phyloP scores from a whole-genome alignment of 2,797 vertebrate species.

The Sebastes dallii region DNA sequence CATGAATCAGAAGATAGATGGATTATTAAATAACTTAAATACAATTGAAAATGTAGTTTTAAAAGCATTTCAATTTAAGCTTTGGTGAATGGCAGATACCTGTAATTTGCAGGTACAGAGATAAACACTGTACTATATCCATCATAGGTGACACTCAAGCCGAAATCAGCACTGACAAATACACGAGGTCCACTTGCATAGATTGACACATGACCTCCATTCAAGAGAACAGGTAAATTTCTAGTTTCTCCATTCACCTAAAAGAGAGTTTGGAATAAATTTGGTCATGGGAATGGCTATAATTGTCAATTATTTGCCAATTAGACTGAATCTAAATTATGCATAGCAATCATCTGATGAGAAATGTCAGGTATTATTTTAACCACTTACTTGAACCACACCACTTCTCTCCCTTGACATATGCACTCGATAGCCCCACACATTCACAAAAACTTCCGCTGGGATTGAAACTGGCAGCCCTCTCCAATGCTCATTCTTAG shows the following conservation, averaged over 20 bases:
- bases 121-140: constrained; percentile 59
- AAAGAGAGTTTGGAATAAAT: constrained; percentile 23
- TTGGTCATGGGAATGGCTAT: too few species aligned
- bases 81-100: constrained; percentile 16
- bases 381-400: constrained; percentile 56
- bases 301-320: too few species aligned
- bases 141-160: constrained; percentile 80
- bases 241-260: constrained; percentile 70
- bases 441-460: constrained; percentile 56
- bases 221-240: constrained; percentile 74
- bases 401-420: constrained; percentile 42
- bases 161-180: constrained; percentile 68
- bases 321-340: too few species aligned
- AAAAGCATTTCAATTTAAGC: background rate
- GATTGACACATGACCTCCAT: constrained; percentile 65
- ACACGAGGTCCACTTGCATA: constrained; percentile 75
- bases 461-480: background rate
- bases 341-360: too few species aligned
- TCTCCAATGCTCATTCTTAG: constrained; percentile 24
- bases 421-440: constrained; percentile 58
- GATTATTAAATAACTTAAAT: background rate
- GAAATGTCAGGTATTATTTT: too few species aligned
- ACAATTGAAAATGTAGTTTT: background rate
- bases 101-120: constrained; percentile 76
- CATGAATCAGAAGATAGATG: background rate